These are phyloP conservation scores for Eptatretus atami DNA, from an alignment of 2,797 vertebrate species.

Conservation along the genomic window DNA sequence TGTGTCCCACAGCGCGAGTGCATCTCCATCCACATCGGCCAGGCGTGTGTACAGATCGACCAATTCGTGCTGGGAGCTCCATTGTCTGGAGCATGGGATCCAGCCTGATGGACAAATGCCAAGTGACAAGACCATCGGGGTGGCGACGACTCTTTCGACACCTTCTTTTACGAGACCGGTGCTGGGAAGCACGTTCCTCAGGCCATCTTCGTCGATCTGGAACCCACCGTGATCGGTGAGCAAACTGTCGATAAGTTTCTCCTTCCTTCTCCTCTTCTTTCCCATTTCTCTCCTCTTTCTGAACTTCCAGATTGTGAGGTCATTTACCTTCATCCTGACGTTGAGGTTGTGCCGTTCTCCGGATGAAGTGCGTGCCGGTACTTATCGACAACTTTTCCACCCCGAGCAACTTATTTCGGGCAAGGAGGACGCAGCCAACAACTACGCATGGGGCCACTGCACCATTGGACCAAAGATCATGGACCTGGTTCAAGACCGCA, in stretches of 20 bases:
- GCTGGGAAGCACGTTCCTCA: not conserved
- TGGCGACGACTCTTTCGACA: not conserved
- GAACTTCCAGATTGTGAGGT: too few relatives aligned
- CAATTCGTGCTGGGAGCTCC: not conserved
- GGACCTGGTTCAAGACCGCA: too few relatives aligned
- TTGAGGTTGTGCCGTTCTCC: too few relatives aligned
- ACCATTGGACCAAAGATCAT: too few relatives aligned
- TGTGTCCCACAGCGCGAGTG: not conserved
- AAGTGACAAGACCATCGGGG: not conserved
- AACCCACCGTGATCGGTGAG: not conserved
- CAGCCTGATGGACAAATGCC: not conserved
- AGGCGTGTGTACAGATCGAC: not conserved
- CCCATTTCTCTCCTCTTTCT: too few relatives aligned
- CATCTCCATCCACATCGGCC: slow-evolving; percentile 2
- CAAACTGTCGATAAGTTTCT: not conserved
- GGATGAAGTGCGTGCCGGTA: too few relatives aligned
- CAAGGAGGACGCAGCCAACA: too few relatives aligned
- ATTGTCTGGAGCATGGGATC: not conserved
- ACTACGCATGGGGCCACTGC: too few relatives aligned
- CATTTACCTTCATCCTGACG: too few relatives aligned
- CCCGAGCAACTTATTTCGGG: too few relatives aligned
- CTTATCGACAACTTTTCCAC: too few relatives aligned
- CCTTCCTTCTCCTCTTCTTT: too few relatives aligned
- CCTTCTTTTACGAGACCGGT: not conserved
- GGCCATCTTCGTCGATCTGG: not conserved